phyloP scores from a whole-genome alignment of 2,888 invertebrate genomes.

The Argyra leucocephala region DNA sequence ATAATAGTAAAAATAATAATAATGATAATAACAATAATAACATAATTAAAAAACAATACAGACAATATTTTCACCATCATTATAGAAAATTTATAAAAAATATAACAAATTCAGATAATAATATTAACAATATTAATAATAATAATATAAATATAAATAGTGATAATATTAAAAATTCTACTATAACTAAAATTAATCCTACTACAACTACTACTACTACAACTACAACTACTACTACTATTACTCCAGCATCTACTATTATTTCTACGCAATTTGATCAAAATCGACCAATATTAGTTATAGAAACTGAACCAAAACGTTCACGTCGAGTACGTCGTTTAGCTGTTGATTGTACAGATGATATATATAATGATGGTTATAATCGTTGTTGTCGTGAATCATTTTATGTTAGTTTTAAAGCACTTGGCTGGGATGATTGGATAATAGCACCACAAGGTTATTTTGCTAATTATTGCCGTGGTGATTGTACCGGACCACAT shows the following conservation, averaged over 20 bases:
- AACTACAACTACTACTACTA: neutral
- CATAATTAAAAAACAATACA: slow-evolving; percentile 8
- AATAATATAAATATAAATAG: neutral
- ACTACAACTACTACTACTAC: neutral
- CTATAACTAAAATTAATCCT: too few relatives aligned
- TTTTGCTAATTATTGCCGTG: slow-evolving; percentile 88
- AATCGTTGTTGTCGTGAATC: slow-evolving; percentile 68
- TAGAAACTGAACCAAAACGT: slow-evolving; percentile 63
- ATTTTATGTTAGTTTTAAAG: slow-evolving; percentile 84
- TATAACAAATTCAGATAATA: neutral
- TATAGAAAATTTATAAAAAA: slow-evolving; percentile 9
- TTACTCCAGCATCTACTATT: neutral
- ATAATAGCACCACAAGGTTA: slow-evolving; percentile 84
- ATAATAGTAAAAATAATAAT: slow-evolving; percentile 13
- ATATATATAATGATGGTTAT: slow-evolving; percentile 39
- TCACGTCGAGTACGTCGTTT: slow-evolving; percentile 64
- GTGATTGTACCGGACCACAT: slow-evolving; percentile 69
- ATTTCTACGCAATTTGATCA: slow-evolving; percentile 42
- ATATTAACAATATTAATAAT: neutral
- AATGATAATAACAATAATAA: slow-evolving; percentile 12
- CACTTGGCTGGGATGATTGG: slow-evolving; percentile 92
- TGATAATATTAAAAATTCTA: neutral
- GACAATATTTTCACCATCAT: slow-evolving; percentile 8
- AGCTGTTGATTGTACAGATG: slow-evolving; percentile 69
- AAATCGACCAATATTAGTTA: slow-evolving; percentile 73